Base-by-base conservation (phyloP, 1,140 invertebrate genomes). In the Brachionus paranguensis region DNA sequence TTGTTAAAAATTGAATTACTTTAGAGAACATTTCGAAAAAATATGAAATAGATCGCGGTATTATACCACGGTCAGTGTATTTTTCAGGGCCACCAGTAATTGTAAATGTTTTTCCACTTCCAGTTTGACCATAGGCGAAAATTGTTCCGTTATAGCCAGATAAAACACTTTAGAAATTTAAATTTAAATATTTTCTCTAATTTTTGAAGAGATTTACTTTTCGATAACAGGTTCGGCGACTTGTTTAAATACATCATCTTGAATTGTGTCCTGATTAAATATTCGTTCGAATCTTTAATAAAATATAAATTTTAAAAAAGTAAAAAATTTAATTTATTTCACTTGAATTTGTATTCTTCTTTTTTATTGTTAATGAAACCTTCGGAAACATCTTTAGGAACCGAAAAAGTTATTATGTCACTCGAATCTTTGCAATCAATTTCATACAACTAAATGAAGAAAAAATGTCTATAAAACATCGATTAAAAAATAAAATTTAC, bases 71-170 rank as follows among this genome's bases (percentile, higher is more conserved):
- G 84, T 89, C 89, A 2, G 85, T 74, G 78, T 88, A 90, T 72
- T 86, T 85, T 78, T 89, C 89, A 6, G 88, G 87, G 17, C 89
- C 89, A 45, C 89, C 89, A 17, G 89, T 90, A 65, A 90, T 90
- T n/a, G 89, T 90, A 83, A 89, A 90, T 7, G 89, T 90, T 86
- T 90, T 90, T 7, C 89, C 89, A 87, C 89, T 90, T 1, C 89
- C 89, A 79, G 89, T 90, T 87, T 89, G 89, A 65, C 89, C 89
- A 88, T 90, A 90, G 10, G 89, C 89, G 87, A 90, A 90, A 60
- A 90, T 88, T 29, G 89, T 90, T 29, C 89, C 89, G 89, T 90
- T 90, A 85, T 89, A 90, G 7, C 89, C 89, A 84, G 87, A 76
- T 24, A 90, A 72, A 24, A 88, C 88, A 87, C 70, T 85, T 74